A percentile compares a stretch with the other conserved stretches of the same genome.
Conservation (phyloP, 2,113 vertebrate species). For the Dendrocopos noguchii region DNA sequence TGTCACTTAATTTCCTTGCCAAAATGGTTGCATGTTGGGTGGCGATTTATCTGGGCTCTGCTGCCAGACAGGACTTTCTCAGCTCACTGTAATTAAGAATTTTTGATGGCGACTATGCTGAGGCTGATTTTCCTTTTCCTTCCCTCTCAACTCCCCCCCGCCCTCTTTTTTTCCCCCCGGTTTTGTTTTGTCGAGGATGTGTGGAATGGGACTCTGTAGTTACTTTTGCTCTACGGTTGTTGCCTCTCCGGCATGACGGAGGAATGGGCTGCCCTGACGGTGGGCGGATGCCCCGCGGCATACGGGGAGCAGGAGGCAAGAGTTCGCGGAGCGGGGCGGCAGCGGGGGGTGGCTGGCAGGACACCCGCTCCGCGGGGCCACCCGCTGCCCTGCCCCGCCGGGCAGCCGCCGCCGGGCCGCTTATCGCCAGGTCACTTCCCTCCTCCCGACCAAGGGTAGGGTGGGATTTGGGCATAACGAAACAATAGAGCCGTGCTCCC, state of each 20-base stretch:
- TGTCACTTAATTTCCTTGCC: neutral
- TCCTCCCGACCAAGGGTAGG: neutral
- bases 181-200: neutral
- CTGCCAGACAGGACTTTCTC: neutral
- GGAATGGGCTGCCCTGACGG: neutral
- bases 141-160: neutral
- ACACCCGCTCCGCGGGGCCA: neutral
- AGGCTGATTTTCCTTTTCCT: neutral
- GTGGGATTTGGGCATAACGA: neutral
- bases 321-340: neutral
- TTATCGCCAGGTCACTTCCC: conserved; percentile 9
- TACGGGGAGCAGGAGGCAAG: neutral
- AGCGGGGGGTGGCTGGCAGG: neutral
- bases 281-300: neutral
- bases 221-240: no score
- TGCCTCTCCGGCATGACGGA: neutral
- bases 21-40: neutral
- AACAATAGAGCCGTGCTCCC: neutral
- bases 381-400: neutral
- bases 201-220: no score
- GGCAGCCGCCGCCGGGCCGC: neutral
- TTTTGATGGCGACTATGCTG: neutral
- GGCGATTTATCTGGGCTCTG: neutral
- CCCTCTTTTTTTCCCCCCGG: no score
- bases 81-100: neutral